Base-by-base conservation (phyloP, 2,113 vertebrate species). In the Meriones unguiculatus region DNA sequence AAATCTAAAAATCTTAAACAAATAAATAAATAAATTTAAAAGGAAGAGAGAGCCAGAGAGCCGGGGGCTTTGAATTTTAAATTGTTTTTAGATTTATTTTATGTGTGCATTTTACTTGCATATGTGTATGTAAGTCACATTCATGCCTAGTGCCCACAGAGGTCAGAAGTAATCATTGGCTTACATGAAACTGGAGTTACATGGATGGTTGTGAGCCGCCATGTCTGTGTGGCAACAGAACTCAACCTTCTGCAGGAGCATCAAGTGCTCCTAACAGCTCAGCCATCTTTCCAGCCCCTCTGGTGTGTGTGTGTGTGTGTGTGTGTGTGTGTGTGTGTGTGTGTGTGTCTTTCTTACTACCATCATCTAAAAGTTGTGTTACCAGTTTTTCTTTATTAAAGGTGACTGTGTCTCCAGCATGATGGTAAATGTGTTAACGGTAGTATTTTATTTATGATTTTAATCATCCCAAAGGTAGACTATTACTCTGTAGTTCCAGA, bases 311-410 rank as follows among this genome's bases (percentile, higher is more conserved):
- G 41, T 46, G 41, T 46, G 41, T 46, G 41, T 46, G 41, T 46
- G 41, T 46, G 41, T 46, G 46, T 46, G 46, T 46, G 46, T 46
- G 46, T 46, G 46, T 46, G 46, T 46, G 46, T 46, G 46, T 46
- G 46, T 46, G 1, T 20, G 15, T 11, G 7, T 87, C 65, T 72
- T 91, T 89, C 50, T 65, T 91, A 6, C 70, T 20, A 20, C 70
- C 75, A 41, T 85, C 59, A 81, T 76, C 64, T 93, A 87, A 94
- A 91, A 70, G 87, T 7, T 84, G 11, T 62, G 73, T 17, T 67
- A 80, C 69, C 41, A 46, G 46, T 65, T 95, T 93, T 35, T 35
- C 15, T 94, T 89, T 93, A 86, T 59, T 91, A n/a, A 97, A 87
- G 62, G 77, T 73, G 52, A 67, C 18, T 73, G 0, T 90, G 69